Conservation (phyloP, 1,140 invertebrate species). For the Drosophila pachea region DNA sequence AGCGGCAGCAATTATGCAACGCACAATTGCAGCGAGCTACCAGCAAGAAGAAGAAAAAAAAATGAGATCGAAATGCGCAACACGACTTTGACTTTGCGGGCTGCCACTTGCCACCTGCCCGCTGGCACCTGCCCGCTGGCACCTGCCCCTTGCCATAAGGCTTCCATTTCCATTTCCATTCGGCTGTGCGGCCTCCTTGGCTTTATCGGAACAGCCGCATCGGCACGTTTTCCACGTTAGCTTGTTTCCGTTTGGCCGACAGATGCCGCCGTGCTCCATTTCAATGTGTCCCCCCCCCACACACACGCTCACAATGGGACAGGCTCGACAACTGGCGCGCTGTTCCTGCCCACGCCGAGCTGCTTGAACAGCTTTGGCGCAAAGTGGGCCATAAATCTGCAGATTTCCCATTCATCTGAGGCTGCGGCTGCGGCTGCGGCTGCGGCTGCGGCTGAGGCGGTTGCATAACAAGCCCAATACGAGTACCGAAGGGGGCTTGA, state of each 20-base stretch:
- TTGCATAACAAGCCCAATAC: constrained; percentile 49
- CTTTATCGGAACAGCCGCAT: constrained; percentile 17
- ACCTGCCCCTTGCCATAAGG: constrained; percentile 5
- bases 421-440: too few species aligned
- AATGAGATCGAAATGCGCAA: constrained; percentile 11
- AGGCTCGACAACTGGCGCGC: neutral
- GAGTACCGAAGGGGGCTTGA: constrained; percentile 13
- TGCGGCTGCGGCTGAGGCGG: constrained; percentile 39
- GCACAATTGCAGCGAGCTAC: constrained; percentile 66
- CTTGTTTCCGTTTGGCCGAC: constrained; percentile 61
- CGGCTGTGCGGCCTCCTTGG: too few species aligned
- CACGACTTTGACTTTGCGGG: constrained; percentile 70
- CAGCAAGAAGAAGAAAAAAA: neutral
- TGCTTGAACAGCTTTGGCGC: constrained; percentile 41
- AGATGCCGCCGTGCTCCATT: constrained; percentile 42
- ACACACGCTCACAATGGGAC: neutral
- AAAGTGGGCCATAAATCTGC: constrained; percentile 62
- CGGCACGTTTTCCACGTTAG: constrained; percentile 70
- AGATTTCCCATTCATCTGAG: constrained; percentile 50
- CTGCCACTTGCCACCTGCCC: constrained; percentile 13
- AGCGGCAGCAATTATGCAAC: constrained; percentile 56
- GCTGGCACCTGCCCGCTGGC: too few species aligned
- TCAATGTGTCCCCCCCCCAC: neutral
- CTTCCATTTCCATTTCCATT: constrained; percentile 19
- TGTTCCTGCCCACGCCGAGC: constrained; percentile 27